Conservation (phyloP, 2,797 vertebrate genomes). For the Takifugu ocellatus region DNA sequence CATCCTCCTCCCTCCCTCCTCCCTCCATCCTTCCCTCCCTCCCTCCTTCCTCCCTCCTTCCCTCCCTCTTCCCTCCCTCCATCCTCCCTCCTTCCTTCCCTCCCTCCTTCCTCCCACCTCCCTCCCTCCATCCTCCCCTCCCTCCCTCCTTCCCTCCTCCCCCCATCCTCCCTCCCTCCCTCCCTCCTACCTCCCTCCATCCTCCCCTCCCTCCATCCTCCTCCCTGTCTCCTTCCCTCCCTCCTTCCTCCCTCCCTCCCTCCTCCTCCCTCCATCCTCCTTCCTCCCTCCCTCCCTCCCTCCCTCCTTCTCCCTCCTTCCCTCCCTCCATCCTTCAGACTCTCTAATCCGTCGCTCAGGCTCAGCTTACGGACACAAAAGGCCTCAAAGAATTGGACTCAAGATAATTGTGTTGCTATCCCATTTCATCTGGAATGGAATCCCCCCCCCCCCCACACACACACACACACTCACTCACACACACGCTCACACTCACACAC, state of each 20-base stretch:
- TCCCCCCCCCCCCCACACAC: slow-evolving; percentile 12
- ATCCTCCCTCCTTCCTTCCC: too few relatives aligned
- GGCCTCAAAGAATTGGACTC: slow-evolving; percentile 76
- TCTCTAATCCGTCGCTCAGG: slow-evolving; percentile 72
- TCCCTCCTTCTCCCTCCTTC: slow-evolving; percentile 11
- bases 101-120: too few relatives aligned
- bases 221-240: slow-evolving; percentile 3
- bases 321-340: slow-evolving; percentile 45
- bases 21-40: too few relatives aligned
- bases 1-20: too few relatives aligned
- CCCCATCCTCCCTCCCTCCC: too few relatives aligned
- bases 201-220: slow-evolving; percentile 3
- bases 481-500: slow-evolving; percentile 27
- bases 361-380: slow-evolving; percentile 78
- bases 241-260: not conserved
- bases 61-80: too few relatives aligned
- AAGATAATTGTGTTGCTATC: slow-evolving; percentile 80
- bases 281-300: slow-evolving; percentile 7
- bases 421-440: slow-evolving; percentile 78
- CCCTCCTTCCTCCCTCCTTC: too few relatives aligned
- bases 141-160: too few relatives aligned
- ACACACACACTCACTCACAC: slow-evolving; percentile 9
- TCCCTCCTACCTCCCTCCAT: not conserved
- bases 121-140: too few relatives aligned
- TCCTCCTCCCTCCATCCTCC: slow-evolving; percentile 10